Percentiles rank a stretch among this genome's conserved stretches.
Conservation (phyloP, 2,888 invertebrate species). For the Bugula neritina region DNA sequence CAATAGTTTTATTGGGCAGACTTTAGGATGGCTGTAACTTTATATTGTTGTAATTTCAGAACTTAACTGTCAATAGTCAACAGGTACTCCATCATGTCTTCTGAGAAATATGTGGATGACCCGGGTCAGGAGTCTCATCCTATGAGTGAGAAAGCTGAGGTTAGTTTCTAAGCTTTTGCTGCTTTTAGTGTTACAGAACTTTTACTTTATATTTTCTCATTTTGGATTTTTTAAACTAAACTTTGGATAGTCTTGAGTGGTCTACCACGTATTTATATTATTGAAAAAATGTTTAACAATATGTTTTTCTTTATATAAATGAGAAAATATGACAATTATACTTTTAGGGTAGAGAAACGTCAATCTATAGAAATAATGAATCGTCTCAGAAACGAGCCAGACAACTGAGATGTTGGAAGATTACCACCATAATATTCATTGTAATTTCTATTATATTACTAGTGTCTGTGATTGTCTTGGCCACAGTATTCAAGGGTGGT, state of each 20-base stretch:
- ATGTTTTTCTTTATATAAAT: no score
- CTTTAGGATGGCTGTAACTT: no score
- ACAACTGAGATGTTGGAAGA: neutral
- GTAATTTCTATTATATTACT: neutral
- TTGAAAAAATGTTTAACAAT: no score
- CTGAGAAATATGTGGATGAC: neutral
- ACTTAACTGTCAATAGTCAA: neutral
- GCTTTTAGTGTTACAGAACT: no score
- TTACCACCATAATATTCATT: conserved; percentile 6
- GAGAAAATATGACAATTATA: no score
- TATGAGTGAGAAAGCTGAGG: neutral
- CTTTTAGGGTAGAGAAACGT: neutral
- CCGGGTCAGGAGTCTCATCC: neutral
- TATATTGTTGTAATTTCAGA: no score
- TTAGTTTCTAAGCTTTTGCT: no score
- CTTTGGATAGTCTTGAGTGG: no score
- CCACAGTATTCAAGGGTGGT: neutral
- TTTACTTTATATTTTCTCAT: no score
- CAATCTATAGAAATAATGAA: neutral
- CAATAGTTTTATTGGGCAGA: no score
- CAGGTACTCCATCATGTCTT: neutral
- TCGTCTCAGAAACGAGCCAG: neutral
- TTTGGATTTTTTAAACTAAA: no score
- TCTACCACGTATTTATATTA: no score
- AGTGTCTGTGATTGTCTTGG: neutral